Evolutionary conservation across 2,797 vertebrate species (phyloP), one percentile per base, ranked within the genome.

Genomic region (Strix occidentalis): DNA sequence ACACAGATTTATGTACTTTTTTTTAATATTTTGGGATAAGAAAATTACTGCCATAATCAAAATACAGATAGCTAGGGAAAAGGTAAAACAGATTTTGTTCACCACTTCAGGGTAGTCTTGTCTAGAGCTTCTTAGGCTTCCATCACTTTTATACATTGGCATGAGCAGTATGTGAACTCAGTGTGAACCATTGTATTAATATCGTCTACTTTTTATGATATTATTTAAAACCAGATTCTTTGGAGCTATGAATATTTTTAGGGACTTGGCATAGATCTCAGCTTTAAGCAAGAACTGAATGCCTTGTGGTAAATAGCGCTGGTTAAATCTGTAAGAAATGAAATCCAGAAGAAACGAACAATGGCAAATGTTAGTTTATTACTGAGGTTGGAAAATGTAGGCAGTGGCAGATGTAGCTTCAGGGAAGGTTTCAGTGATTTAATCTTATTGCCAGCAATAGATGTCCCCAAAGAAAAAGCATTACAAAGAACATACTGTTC

Each of bases 311-410:
- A 94, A 94, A 84, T 57, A 95, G 92, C 1, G 5, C 90, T 92
- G 96, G 91, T 97, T 97, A 89, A 95, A 89, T 92, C 84, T 96
- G 90, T 90, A 90, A 97, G 92, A 97, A 97, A 97, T 97, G 94
- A 97, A 96, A 95, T 93, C 95, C 94, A 97, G 92, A 97, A 97
- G 92, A 97, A 97, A 96, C 13, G 94, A 97, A 97, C 96, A 96
- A 96, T 96, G 93, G 96, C 95, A 95, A 96, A 94, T 87, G 96
- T 92, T 96, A 91, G 93, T 95, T 97, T 97, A 97, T 96, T 96
- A 97, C 93, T 94, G 94, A 96, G 96, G 93, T 76, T 96, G 95
- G 93, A 97, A 97, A 96, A 97, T 96, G 96, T 90, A 96, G 95
- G 96, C 95, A 95, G 95, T 92, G 95, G 96, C 96, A 97, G 96